A percentile compares a stretch with the other conserved stretches of the same genome.
These are phyloP conservation scores for Corythucha ciliata DNA, from an alignment of 2,888 invertebrate genomes.

Conservation along the genomic window DNA sequence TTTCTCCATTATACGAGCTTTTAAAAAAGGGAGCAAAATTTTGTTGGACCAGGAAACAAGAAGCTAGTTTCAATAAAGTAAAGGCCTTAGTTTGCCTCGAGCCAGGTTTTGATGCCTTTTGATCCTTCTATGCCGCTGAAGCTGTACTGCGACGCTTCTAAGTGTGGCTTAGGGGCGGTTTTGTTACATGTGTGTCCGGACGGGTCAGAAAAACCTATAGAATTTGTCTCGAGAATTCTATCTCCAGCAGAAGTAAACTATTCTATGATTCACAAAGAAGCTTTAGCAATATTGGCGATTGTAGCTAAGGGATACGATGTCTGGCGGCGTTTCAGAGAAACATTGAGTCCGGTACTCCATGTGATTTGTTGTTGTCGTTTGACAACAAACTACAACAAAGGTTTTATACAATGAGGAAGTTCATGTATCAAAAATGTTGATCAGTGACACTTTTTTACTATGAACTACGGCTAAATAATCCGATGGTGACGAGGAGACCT, in stretches of 20 bases:
- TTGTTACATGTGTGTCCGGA: constrained; percentile 35
- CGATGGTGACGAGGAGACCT: too few relatives aligned
- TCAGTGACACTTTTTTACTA: too few relatives aligned
- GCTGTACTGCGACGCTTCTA: constrained; percentile 24
- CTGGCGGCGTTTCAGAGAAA: too few relatives aligned
- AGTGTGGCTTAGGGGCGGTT: constrained; percentile 34
- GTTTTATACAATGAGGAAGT: too few relatives aligned
- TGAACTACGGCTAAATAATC: too few relatives aligned
- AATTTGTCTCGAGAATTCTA: constrained; percentile 37
- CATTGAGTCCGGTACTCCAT: too few relatives aligned
- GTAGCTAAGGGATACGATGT: too few relatives aligned
- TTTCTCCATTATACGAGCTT: constrained; percentile 13
- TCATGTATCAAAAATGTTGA: too few relatives aligned
- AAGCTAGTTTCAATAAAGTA: background rate
- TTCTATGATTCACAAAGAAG: constrained; percentile 39
- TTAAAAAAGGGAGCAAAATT: background rate
- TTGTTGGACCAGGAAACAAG: background rate
- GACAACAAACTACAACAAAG: too few relatives aligned
- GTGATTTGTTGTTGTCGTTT: too few relatives aligned
- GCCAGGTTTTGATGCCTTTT: constrained; percentile 3
- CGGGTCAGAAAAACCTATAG: constrained; percentile 35
- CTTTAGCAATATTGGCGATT: constrained; percentile 39
- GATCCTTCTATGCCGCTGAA: too few relatives aligned
- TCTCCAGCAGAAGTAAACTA: constrained; percentile 38
- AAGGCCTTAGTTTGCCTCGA: background rate